A percentile compares a stretch with the other conserved stretches of the same genome.
phyloP scores from a whole-genome alignment of 2,113 vertebrate genomes.

The Amphilophus citrinellus region DNA sequence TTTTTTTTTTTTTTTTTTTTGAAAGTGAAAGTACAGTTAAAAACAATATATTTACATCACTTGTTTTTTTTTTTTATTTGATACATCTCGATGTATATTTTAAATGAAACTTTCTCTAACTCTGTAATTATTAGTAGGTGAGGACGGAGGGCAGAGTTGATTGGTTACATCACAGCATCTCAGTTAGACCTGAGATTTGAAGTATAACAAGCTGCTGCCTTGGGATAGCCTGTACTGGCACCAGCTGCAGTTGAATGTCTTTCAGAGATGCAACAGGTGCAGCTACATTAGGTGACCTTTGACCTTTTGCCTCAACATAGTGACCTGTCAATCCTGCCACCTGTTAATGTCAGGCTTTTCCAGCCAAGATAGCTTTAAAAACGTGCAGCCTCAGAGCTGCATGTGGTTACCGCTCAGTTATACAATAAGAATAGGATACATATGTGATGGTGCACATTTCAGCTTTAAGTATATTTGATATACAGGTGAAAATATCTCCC shows the following conservation, averaged over 20 bases:
- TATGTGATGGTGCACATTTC: neutral
- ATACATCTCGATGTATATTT: neutral
- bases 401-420: neutral
- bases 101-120: neutral
- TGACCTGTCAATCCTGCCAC: constrained; percentile 41
- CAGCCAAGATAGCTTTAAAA: constrained; percentile 44
- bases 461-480: constrained; percentile 2
- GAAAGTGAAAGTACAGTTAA: neutral
- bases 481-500: constrained; percentile 1
- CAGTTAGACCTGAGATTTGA: neutral
- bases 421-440: neutral
- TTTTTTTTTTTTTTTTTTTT: neutral
- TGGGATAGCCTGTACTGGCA: constrained; percentile 12
- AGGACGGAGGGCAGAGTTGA: neutral
- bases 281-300: constrained; percentile 55
- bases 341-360: constrained; percentile 47
- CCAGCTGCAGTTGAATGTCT: constrained; percentile 63
- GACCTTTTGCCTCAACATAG: constrained; percentile 47
- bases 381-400: constrained; percentile 17
- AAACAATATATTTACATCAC: neutral
- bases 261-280: constrained; percentile 58
- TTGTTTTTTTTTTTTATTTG: neutral
- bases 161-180: constrained; percentile 9
- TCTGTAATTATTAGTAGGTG: neutral
- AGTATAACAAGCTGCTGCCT: constrained; percentile 6